Percentiles rank a stretch among this genome's conserved stretches.
phyloP scores from a whole-genome alignment of 2,888 invertebrate species.

The Caradrina kadenii region DNA sequence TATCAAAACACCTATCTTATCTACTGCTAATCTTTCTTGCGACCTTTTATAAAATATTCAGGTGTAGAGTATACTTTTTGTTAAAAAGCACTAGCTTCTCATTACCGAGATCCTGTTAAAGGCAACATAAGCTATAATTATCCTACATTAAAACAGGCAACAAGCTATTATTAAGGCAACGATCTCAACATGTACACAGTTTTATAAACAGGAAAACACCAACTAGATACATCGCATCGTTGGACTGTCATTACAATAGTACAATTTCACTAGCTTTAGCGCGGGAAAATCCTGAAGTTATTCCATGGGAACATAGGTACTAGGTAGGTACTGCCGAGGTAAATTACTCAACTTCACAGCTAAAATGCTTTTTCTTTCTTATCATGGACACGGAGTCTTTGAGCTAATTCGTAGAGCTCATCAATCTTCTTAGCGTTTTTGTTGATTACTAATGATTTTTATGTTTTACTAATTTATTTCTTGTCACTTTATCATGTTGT shows the following conservation, averaged over 20 bases:
- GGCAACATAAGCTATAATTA: slow-evolving; percentile 38
- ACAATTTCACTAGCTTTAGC: slow-evolving; percentile 1
- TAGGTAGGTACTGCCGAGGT: no score
- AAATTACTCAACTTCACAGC: neutral
- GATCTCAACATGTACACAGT: slow-evolving; percentile 29
- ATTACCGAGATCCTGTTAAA: slow-evolving; percentile 32
- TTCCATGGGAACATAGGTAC: neutral
- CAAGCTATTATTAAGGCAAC: slow-evolving; percentile 41
- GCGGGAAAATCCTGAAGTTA: neutral
- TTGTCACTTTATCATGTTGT: no score
- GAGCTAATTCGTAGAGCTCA: neutral
- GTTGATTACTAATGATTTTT: no score
- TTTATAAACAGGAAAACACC: slow-evolving; percentile 53
- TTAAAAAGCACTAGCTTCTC: slow-evolving; percentile 6
- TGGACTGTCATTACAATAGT: slow-evolving; percentile 13
- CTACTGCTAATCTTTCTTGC: slow-evolving; percentile 9
- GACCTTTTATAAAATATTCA: slow-evolving; percentile 17
- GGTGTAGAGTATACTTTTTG: neutral
- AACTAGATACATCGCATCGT: slow-evolving; percentile 10
- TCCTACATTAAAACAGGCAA: slow-evolving; percentile 24
- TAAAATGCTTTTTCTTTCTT: neutral
- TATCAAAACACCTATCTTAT: slow-evolving; percentile 19
- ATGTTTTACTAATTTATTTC: no score
- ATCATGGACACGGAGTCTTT: neutral
- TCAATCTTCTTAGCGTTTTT: no score